These are phyloP conservation scores for Fratercula arctica DNA, from an alignment of 2,797 vertebrate genomes.

Conservation along the genomic window DNA sequence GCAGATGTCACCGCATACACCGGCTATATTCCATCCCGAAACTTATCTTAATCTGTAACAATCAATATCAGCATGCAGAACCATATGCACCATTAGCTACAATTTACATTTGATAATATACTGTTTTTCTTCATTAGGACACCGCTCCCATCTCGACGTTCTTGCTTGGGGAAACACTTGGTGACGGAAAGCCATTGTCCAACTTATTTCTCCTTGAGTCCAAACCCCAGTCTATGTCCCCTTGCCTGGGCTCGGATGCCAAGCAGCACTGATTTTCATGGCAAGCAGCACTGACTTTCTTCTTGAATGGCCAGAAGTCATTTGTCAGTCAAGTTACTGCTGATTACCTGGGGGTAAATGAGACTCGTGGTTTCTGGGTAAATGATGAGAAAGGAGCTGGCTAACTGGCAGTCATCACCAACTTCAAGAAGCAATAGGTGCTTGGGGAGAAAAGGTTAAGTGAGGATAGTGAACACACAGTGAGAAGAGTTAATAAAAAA, in stretches of 20 bases:
- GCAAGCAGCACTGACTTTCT: neutral
- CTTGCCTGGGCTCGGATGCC: neutral
- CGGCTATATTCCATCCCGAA: neutral
- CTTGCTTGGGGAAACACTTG: neutral
- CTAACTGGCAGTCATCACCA: neutral
- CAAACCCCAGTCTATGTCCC: neutral
- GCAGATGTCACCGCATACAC: neutral
- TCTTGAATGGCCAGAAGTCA: neutral
- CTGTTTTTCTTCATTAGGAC: conserved; percentile 39
- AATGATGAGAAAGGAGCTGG: neutral
- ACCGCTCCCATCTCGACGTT: rapidly evolving
- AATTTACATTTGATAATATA: conserved; percentile 36
- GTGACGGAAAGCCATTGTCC: neutral
- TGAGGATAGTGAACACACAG: neutral
- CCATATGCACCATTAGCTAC: conserved; percentile 28
- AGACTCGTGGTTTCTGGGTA: neutral
- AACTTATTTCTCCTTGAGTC: neutral
- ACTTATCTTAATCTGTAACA: conserved; percentile 5
- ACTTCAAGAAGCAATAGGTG: neutral
- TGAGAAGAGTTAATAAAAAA: conserved; percentile 3
- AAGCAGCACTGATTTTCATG: neutral
- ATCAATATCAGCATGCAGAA: conserved; percentile 33
- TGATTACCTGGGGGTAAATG: neutral
- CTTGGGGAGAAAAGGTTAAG: neutral
- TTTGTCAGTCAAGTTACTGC: conserved; percentile 16